Evolutionary conservation across 2,797 vertebrate genomes (phyloP), one percentile per base, ranked within the genome.

Genomic region (Esox masquinongy): DNA sequence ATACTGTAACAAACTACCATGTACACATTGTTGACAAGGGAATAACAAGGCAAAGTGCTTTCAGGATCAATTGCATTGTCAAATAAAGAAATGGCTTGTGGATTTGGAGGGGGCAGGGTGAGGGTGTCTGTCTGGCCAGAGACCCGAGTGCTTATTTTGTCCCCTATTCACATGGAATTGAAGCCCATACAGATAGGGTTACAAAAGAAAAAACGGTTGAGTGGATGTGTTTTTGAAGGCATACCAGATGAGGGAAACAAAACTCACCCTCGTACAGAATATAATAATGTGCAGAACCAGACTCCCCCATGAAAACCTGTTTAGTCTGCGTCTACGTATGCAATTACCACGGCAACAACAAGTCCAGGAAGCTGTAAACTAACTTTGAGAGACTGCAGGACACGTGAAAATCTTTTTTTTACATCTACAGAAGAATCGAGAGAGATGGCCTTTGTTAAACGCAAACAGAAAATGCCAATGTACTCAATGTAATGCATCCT

Each of bases 11-110:
- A 92, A 92, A 92, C 91, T 47, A 92, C 91, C 83, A 92, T 93
- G 94, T 89, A 92, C 91, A 86, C 17, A 24, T 61, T 91, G 92
- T 93, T 93, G 84, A 92, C 88, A 82, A 91, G 91, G 90, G 92
- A 92, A 93, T 91, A 92, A 92, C 91, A 92, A 93, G 92, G 92
- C 92, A 93, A 95, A 94, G 93, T 94, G 94, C 93, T 94, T 93
- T 93, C 94, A 94, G 93, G 93, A 94, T 61, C 22, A 11, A 61
- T 95, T 95, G 94, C 93, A 94, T 95, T 94, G 90, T 94, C 86
- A 87, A 90, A 89, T 87, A 88, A 86, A 91, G 91, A 89, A 94
- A 94, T 92, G 93, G 92, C 92, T 95, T 94, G 92, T 94, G 87
- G 89, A 93, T 92, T 83, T 79, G 74, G 84, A 83, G 85, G 80